A percentile compares a stretch with the other conserved stretches of the same genome.
Conservation (phyloP, 2,113 vertebrate species). For the Carollia perspicillata region DNA sequence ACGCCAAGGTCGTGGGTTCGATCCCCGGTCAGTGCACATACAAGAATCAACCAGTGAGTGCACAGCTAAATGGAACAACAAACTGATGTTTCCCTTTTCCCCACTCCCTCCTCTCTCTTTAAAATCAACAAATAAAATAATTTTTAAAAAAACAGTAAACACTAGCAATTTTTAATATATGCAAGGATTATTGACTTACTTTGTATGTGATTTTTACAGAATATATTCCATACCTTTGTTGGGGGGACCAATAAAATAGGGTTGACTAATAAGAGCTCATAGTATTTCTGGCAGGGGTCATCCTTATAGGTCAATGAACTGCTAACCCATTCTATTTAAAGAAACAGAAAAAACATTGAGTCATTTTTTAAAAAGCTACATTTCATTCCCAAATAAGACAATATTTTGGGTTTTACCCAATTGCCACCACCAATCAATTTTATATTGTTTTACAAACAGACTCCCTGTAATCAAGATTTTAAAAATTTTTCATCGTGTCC, state of each 20-base stretch:
- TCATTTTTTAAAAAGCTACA: neutral
- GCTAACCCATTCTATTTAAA: conserved; percentile 87
- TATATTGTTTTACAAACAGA: neutral
- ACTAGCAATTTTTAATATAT: neutral
- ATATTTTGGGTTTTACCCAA: neutral
- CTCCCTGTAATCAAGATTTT: neutral
- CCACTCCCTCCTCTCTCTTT: too few species aligned
- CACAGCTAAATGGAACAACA: neutral
- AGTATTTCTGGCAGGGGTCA: conserved; percentile 93
- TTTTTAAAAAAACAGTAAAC: neutral
- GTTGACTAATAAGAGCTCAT: conserved; percentile 90
- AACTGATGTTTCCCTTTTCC: neutral
- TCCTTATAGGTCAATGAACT: conserved; percentile 88
- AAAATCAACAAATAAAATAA: neutral
- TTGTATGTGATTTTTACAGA: conserved; percentile 12
- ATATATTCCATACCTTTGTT: conserved; percentile 85
- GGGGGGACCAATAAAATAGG: conserved; percentile 93
- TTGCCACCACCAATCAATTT: neutral
- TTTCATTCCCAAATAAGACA: conserved; percentile 39
- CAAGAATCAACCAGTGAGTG: neutral
- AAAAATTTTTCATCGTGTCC: neutral
- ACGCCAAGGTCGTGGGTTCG: neutral
- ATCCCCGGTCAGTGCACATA: neutral
- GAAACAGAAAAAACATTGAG: conserved; percentile 53
- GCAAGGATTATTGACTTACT: neutral